phyloP scores from a whole-genome alignment of 2,888 invertebrate genomes.

The Phlogophora meticulosa region DNA sequence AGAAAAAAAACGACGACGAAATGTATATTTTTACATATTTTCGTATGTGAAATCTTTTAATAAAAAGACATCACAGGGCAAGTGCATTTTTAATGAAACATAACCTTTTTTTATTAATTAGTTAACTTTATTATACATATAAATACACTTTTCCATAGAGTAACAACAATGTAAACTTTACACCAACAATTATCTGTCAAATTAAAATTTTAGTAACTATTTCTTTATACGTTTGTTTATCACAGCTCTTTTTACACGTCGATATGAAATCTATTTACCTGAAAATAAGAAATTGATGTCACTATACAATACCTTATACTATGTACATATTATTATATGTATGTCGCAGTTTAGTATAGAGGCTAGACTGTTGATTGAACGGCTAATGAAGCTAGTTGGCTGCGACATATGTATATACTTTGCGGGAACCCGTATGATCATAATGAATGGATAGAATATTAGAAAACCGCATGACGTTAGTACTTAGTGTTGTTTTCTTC shows the following conservation, averaged over 20 bases:
- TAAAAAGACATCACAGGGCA: conserved; percentile 72
- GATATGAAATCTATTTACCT: conserved; percentile 63
- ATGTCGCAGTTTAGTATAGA: too few species aligned
- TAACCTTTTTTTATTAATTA: conserved; percentile 42
- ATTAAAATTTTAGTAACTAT: conserved; percentile 63
- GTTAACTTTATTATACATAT: conserved; percentile 72
- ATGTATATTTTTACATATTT: conserved; percentile 76
- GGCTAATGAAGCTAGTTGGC: too few species aligned
- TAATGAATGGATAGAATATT: background rate
- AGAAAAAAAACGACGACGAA: conserved; percentile 66
- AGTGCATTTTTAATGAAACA: conserved; percentile 67
- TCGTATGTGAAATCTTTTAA: conserved; percentile 75
- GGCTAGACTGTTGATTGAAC: too few species aligned
- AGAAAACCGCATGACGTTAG: conserved; percentile 8
- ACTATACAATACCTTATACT: too few species aligned
- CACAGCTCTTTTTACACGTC: conserved; percentile 81
- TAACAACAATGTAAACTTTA: conserved; percentile 62
- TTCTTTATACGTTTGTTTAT: conserved; percentile 74
- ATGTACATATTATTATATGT: too few species aligned
- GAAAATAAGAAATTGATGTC: conserved; percentile 47
- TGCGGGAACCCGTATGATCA: background rate
- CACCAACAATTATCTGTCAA: conserved; percentile 62
- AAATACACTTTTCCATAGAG: conserved; percentile 69
- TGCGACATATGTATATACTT: too few species aligned
- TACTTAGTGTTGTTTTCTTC: too few species aligned